Evolutionary conservation across 1,140 invertebrate species (phyloP), one percentile per base, ranked within the genome.

Genomic region (Megalopta genalis): DNA sequence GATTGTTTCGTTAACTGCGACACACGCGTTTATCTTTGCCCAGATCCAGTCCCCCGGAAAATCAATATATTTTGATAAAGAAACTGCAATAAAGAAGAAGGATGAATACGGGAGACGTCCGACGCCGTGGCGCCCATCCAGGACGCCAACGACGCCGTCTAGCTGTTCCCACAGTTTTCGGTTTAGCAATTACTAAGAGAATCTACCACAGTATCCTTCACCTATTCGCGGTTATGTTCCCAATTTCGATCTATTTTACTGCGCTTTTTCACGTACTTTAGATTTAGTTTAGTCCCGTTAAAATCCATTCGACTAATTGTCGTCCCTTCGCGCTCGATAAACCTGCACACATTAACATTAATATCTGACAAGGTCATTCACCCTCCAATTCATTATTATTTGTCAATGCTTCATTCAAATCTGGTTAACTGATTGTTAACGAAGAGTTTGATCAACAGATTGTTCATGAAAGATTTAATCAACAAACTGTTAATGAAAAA

Each of bases 121-220:
- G 87, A 84, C 87, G 81, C 78, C 87, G 73, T 65, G 82, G 82
- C 80, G 86, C 83, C 86, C 66, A 84, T 83, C 68, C 63, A 78
- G 70, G 78, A 74, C 81, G 46, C 78, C 73, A 80, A 71, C 80
- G 78, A 79, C 86, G 79, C 80, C 80, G 80, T 80, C 70, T 83
- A 77, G 73, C 73, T 81, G 32, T 32, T 32, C 32, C 32, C 70
- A 75, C 65, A 83, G 68, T 86, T 86, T 83, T 76, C 64, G 39
- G 18, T 82, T 84, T 69, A 78, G 62, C 82, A 82, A 83, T 85
- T 83, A 83, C 81, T 32, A 67, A 25, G 16, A 69, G 68, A 72
- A 73, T 49, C 54, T 60, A 39, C n/a, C 65, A 66, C 75, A 46
- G 63, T 63, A 52, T 14, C 32, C n/a, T 49, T 72, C 46, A 75